Evolutionary conservation across 2,888 invertebrate species (phyloP).

Genomic region (Orthosia cruda): DNA sequence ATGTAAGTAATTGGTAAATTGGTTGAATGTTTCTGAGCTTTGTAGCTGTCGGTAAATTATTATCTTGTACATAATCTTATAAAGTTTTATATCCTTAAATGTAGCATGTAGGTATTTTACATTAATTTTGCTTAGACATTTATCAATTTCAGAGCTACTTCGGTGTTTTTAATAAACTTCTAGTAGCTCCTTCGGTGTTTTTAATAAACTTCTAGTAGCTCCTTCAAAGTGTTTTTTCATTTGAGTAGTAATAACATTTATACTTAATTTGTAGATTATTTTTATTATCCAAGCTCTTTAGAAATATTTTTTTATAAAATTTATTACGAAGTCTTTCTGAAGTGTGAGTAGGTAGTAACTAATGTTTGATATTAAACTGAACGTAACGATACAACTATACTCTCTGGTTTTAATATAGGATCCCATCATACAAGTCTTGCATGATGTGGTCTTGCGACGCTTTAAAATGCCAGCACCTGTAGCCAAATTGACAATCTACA

Average conservation of each 20-base stretch:
- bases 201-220: neutral
- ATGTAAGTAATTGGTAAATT: too few relatives aligned
- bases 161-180: too few relatives aligned
- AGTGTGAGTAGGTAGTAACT: neutral
- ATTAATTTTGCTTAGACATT: slow-evolving; percentile 17
- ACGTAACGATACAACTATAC: too few relatives aligned
- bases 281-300: neutral
- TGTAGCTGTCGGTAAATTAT: neutral
- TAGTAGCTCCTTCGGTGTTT: neutral
- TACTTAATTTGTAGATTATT: neutral
- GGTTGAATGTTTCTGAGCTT: too few relatives aligned
- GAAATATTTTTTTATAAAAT: neutral
- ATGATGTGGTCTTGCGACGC: neutral
- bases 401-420: too few relatives aligned
- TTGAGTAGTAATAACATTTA: neutral
- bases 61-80: too few relatives aligned
- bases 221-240: neutral
- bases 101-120: neutral
- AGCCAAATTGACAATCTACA: too few relatives aligned
- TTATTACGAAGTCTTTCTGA: neutral
- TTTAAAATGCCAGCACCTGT: too few relatives aligned
- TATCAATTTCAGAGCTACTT: neutral
- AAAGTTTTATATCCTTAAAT: slow-evolving; percentile 1
- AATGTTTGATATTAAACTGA: too few relatives aligned
- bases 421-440: neutral